phyloP scores from a whole-genome alignment of 2,797 vertebrate species.

The Hippopotamyrus pictus region DNA sequence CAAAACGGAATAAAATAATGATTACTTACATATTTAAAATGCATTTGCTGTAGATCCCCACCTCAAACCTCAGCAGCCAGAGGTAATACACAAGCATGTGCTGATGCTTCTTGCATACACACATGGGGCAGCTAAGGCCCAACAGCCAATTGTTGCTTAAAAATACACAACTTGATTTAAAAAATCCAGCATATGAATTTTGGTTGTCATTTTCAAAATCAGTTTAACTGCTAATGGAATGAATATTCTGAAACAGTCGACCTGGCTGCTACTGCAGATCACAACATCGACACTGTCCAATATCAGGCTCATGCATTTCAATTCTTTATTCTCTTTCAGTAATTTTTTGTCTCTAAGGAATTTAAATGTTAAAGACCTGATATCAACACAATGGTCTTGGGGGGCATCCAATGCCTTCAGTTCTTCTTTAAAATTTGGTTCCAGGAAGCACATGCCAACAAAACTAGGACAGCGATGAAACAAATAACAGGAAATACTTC shows the following conservation, averaged over 20 bases:
- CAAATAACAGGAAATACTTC: constrained; percentile 73
- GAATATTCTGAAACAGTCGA: background rate
- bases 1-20: background rate
- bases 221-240: background rate
- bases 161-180: background rate
- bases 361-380: constrained; percentile 1
- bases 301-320: background rate
- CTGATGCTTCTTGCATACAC: background rate
- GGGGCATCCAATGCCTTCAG: background rate
- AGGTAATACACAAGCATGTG: background rate
- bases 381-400: background rate
- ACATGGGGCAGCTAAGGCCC: background rate
- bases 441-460: constrained; percentile 80
- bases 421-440: constrained; percentile 57
- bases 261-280: background rate
- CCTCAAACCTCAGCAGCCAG: background rate
- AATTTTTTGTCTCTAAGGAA: background rate
- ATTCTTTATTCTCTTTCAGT: background rate
- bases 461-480: constrained; percentile 89
- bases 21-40: background rate
- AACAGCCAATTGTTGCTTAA: background rate
- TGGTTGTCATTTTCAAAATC: background rate
- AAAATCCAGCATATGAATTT: background rate
- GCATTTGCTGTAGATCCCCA: background rate
- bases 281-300: background rate